phyloP scores from a whole-genome alignment of 2,113 vertebrate genomes.

The Proteles cristata region DNA sequence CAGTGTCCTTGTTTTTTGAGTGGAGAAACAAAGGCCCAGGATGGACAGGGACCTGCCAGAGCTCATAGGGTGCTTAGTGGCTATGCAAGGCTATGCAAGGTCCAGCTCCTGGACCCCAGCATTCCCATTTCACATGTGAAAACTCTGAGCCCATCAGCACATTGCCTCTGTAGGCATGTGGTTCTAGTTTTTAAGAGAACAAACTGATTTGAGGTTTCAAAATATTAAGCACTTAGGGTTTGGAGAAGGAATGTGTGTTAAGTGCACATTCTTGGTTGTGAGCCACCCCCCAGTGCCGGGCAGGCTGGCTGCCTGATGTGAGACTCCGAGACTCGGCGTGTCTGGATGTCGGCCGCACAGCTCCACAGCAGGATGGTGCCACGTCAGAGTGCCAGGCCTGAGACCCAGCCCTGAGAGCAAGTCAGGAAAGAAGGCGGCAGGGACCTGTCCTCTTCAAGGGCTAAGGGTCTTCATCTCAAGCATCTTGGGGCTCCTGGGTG shows the following conservation, averaged over 20 bases:
- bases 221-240: constrained; percentile 53
- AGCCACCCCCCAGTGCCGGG: constrained; percentile 40
- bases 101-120: not conserved
- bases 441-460: not conserved
- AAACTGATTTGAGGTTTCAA: constrained; percentile 67
- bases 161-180: constrained; percentile 26
- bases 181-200: constrained; percentile 67
- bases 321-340: not conserved
- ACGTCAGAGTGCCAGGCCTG: not conserved
- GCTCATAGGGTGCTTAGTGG: not conserved
- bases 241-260: constrained; percentile 53
- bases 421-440: not conserved
- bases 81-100: not conserved
- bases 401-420: not conserved
- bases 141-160: not conserved
- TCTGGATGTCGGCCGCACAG: fast-evolving
- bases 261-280: constrained; percentile 49
- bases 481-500: not conserved
- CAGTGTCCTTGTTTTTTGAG: not conserved
- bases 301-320: constrained; percentile 42
- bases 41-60: not conserved
- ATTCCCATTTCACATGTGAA: not conserved
- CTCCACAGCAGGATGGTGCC: not conserved
- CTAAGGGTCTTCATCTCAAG: not conserved
- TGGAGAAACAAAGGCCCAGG: not conserved